Percentiles rank a stretch among this genome's conserved stretches.
These are phyloP conservation scores for Anaspis maculata DNA, from an alignment of 2,888 invertebrate species.

Conservation along the genomic window DNA sequence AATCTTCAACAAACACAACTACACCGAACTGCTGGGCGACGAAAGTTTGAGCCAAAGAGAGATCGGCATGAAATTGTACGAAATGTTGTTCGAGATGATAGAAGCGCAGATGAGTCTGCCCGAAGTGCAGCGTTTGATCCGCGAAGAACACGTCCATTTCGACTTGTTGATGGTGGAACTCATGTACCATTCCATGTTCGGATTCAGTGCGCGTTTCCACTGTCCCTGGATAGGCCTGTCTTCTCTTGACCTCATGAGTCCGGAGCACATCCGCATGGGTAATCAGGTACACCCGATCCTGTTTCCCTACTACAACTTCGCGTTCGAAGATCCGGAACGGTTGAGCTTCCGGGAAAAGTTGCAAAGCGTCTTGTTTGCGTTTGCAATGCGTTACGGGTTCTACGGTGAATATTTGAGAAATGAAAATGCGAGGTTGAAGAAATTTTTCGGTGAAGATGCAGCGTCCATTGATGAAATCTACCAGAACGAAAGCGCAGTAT, in stretches of 20 bases:
- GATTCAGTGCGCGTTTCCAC: conserved; percentile 19
- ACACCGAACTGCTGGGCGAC: conserved; percentile 9
- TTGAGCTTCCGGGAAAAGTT: conserved; percentile 36
- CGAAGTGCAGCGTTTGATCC: conserved; percentile 17
- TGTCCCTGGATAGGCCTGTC: conserved; percentile 17
- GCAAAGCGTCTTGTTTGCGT: conserved; percentile 13
- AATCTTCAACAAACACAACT: conserved; percentile 12
- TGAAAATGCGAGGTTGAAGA: background rate
- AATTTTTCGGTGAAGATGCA: conserved; percentile 24
- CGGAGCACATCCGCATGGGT: conserved; percentile 15
- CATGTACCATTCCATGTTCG: conserved; percentile 13
- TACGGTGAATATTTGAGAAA: conserved; percentile 4
- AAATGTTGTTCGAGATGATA: conserved; percentile 11
- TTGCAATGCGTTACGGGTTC: too few relatives aligned
- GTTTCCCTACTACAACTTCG: conserved; percentile 18
- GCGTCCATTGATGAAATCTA: conserved; percentile 22
- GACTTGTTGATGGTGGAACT: conserved; percentile 26
- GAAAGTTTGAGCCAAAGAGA: too few relatives aligned
- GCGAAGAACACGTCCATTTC: conserved; percentile 15
- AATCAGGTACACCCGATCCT: conserved; percentile 19
- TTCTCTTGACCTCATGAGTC: conserved; percentile 16
- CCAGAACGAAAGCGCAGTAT: conserved; percentile 23
- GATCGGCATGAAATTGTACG: conserved; percentile 5
- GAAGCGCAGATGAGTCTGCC: too few relatives aligned
- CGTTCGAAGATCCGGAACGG: conserved; percentile 9